phyloP scores from a whole-genome alignment of 1,140 invertebrate genomes.

The Armadillidium nasatum region DNA sequence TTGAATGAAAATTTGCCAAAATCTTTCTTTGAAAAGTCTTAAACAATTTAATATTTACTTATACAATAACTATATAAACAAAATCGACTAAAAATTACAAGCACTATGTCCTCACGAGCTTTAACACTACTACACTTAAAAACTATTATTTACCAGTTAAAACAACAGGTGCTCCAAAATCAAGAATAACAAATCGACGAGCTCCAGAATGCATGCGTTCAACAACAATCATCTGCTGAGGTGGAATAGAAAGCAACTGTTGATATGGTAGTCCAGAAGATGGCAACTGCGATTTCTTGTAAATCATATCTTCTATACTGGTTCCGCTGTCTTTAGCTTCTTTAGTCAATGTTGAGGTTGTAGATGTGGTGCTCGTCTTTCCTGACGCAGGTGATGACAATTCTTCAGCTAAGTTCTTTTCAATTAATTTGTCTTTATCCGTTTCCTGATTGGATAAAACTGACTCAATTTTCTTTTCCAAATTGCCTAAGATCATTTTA shows the following conservation, averaged over 20 bases:
- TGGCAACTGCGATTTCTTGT: constrained; percentile 42
- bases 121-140: too few species aligned
- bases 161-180: constrained; percentile 77
- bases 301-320: constrained; percentile 13
- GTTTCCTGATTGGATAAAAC: neutral
- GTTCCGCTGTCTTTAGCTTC: constrained; percentile 21
- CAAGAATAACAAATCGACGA: constrained; percentile 75
- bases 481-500: neutral
- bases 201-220: constrained; percentile 88
- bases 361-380: constrained; percentile 28
- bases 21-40: too few species aligned
- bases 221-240: constrained; percentile 80
- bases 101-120: too few species aligned
- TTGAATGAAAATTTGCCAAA: too few species aligned
- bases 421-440: neutral
- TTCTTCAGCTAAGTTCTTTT: neutral
- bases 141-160: constrained; percentile 58
- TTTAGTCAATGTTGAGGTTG: constrained; percentile 20
- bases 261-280: constrained; percentile 60
- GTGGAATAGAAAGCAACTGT: constrained; percentile 63
- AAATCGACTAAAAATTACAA: too few species aligned
- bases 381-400: constrained; percentile 3
- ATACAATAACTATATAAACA: too few species aligned
- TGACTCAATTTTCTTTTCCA: neutral
- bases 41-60: too few species aligned